Evolutionary conservation across 2,113 vertebrate genomes (phyloP).

Genomic region (Mobula hypostoma): DNA sequence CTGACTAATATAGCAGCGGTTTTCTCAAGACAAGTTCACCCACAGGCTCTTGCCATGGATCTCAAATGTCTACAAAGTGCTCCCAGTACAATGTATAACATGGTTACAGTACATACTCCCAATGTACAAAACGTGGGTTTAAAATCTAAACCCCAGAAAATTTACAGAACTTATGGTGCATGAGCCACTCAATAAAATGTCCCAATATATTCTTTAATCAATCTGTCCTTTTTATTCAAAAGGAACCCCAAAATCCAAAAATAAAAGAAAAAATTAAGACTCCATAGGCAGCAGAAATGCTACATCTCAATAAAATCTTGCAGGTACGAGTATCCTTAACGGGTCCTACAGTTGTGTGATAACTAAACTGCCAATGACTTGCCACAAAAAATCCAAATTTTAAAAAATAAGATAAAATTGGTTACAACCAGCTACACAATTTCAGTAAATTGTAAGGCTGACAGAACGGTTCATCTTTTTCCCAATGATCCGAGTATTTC

Average conservation of each 20-base stretch:
- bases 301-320: conserved; percentile 2
- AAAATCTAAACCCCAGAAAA: conserved; percentile 65
- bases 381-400: not conserved
- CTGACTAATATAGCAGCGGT: conserved; percentile 85
- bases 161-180: conserved; percentile 49
- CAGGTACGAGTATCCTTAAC: not conserved
- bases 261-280: conserved; percentile 25
- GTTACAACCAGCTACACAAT: not conserved
- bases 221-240: conserved; percentile 32
- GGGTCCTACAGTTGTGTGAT: not conserved
- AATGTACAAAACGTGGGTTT: conserved; percentile 62
- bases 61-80: conserved; percentile 88
- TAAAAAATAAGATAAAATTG: not conserved
- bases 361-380: conserved; percentile 9
- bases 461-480: conserved; percentile 96
- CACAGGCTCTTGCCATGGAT: conserved; percentile 59
- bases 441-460: conserved; percentile 91
- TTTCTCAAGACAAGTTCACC: conserved; percentile 67
- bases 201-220: conserved; percentile 3
- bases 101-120: conserved; percentile 46
- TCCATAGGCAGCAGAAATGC: not conserved
- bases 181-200: conserved; percentile 13
- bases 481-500: conserved; percentile 78
- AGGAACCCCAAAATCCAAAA: conserved; percentile 15
- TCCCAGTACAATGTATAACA: conserved; percentile 72